Percentiles rank a stretch among this genome's conserved stretches.
Evolutionary conservation across 1,140 invertebrate species (phyloP).

Genomic region (Scaptomyza montana): DNA sequence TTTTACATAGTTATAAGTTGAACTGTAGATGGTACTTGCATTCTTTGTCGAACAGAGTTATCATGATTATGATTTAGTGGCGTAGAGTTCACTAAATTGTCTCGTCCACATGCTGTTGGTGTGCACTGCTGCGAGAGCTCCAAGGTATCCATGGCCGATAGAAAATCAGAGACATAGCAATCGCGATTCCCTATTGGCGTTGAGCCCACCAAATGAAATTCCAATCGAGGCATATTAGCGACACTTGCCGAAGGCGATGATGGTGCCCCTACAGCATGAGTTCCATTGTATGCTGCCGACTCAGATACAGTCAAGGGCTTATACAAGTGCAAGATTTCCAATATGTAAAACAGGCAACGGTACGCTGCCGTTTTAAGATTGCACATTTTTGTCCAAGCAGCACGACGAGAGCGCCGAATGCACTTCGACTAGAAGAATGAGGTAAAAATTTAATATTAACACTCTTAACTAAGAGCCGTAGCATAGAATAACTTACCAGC

Average conservation of each 20-base stretch:
- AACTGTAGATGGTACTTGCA: conserved; percentile 1
- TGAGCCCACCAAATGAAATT: conserved; percentile 61
- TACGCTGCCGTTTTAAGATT: conserved; percentile 67
- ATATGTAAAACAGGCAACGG: conserved; percentile 61
- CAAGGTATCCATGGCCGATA: conserved; percentile 51
- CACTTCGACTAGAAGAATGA: conserved; percentile 49
- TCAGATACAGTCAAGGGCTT: conserved; percentile 35
- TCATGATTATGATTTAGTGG: conserved; percentile 66
- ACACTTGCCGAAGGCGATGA: conserved; percentile 38
- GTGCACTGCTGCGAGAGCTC: conserved; percentile 65
- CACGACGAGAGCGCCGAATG: conserved; percentile 63
- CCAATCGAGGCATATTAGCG: conserved; percentile 25
- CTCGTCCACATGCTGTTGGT: conserved; percentile 31
- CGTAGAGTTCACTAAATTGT: conserved; percentile 71
- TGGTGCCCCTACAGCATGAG: conserved; percentile 5
- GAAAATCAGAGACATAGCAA: conserved; percentile 61
- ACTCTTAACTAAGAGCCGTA: no score
- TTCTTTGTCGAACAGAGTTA: conserved; percentile 34
- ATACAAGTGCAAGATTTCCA: conserved; percentile 59
- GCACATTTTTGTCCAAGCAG: conserved; percentile 71
- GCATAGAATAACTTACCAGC: conserved; percentile 36
- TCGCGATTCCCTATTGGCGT: conserved; percentile 69
- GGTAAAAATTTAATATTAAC: no score
- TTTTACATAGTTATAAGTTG: no score
- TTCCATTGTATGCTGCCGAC: conserved; percentile 17